Conservation (phyloP, 2,888 invertebrate genomes). For the Molorchus minor region DNA sequence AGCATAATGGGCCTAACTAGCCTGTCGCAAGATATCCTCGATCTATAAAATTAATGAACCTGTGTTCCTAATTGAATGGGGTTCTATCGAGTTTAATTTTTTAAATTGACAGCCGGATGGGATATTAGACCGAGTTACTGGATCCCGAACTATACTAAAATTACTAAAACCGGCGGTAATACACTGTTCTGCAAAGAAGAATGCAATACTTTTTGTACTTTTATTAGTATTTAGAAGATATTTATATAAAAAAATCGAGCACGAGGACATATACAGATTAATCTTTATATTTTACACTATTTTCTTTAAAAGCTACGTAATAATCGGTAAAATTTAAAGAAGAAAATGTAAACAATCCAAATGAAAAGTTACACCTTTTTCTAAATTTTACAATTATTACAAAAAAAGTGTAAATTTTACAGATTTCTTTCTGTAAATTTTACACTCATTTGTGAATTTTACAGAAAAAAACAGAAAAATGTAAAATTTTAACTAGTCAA, state of each 20-base stretch:
- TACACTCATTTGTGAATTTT: too few relatives aligned
- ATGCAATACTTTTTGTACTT: not conserved
- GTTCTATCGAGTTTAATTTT: not conserved
- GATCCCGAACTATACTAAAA: not conserved
- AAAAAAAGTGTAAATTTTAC: not conserved
- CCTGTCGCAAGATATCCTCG: not conserved
- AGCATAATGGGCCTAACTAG: constrained; percentile 5
- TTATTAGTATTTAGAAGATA: not conserved
- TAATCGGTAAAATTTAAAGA: not conserved
- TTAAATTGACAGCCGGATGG: not conserved
- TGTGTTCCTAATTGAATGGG: constrained; percentile 1
- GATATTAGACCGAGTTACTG: not conserved
- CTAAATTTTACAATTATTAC: not conserved
- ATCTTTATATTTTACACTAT: too few relatives aligned
- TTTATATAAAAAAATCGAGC: not conserved
- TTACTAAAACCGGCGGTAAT: not conserved
- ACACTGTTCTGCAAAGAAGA: not conserved
- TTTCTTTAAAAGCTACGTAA: too few relatives aligned
- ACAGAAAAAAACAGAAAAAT: too few relatives aligned
- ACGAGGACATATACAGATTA: not conserved
- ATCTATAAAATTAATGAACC: constrained; percentile 6
- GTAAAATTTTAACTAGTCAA: too few relatives aligned
- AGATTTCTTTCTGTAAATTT: not conserved
- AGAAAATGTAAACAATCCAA: not conserved
- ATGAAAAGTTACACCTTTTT: not conserved